phyloP scores from a whole-genome alignment of 2,888 invertebrate species.

The Yponomeuta plumbellus region DNA sequence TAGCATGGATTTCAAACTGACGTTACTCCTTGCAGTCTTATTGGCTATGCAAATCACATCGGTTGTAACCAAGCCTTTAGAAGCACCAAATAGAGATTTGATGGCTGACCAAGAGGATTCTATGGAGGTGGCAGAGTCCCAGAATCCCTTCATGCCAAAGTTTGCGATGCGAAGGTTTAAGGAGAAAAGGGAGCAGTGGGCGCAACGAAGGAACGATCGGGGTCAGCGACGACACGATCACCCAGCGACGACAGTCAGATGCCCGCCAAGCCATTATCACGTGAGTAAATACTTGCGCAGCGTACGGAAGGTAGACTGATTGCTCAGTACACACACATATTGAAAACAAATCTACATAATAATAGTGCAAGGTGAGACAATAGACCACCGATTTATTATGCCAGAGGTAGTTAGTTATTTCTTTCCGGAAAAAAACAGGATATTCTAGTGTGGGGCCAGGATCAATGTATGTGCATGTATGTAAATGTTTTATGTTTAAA shows the following conservation, averaged over 20 bases:
- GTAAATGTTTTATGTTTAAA: no score
- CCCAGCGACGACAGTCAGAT: slow-evolving; percentile 24
- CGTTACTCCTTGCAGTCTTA: slow-evolving; percentile 32
- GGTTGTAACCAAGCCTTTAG: slow-evolving; percentile 39
- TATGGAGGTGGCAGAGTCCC: slow-evolving; percentile 60
- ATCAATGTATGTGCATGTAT: no score
- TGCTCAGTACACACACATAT: neutral
- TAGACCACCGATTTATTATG: neutral
- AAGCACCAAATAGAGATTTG: slow-evolving; percentile 26
- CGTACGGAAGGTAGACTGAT: neutral
- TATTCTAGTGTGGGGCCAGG: no score
- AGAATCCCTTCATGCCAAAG: slow-evolving; percentile 59
- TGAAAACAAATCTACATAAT: no score
- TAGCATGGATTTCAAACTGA: slow-evolving; percentile 31
- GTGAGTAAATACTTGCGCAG: slow-evolving; percentile 7
- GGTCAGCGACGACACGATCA: slow-evolving; percentile 31
- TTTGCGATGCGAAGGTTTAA: slow-evolving; percentile 62
- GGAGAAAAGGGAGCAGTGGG: slow-evolving; percentile 48
- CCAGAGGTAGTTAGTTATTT: no score
- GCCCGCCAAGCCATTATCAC: slow-evolving; percentile 30
- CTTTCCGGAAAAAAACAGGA: no score
- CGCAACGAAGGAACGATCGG: slow-evolving; percentile 44
- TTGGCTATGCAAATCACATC: slow-evolving; percentile 31
- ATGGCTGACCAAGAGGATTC: slow-evolving; percentile 36
- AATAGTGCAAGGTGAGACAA: neutral